Percentiles rank a stretch among this genome's conserved stretches.
These are phyloP conservation scores for Dipodomys spectabilis DNA, from an alignment of 2,113 vertebrate species.

Conservation along the genomic window DNA sequence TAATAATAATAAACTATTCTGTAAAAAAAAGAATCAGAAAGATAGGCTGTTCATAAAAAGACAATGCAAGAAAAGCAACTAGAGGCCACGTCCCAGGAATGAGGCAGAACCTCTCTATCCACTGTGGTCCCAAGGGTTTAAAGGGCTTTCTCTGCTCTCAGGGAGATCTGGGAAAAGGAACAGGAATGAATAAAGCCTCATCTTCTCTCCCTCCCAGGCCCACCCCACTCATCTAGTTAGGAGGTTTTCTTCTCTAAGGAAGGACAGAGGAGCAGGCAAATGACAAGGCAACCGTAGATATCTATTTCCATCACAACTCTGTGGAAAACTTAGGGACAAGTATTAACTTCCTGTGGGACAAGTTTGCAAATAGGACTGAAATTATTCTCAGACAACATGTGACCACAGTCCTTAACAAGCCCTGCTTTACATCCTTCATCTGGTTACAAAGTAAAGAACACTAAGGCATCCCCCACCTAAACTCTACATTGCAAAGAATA, in stretches of 20 bases:
- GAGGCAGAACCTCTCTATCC: no score
- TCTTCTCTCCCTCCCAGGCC: neutral
- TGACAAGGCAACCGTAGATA: neutral
- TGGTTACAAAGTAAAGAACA: conserved; percentile 25
- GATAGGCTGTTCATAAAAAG: neutral
- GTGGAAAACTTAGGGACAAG: neutral
- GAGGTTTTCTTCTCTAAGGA: neutral
- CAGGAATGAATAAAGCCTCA: neutral
- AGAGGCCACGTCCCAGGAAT: neutral
- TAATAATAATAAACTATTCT: neutral
- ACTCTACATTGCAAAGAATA: neutral
- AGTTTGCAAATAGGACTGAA: conserved; percentile 22
- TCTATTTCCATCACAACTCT: neutral
- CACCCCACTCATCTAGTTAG: neutral
- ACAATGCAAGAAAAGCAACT: neutral
- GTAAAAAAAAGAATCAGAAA: neutral
- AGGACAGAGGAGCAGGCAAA: neutral
- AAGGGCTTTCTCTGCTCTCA: neutral
- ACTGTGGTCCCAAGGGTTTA: neutral
- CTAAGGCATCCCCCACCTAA: conserved; percentile 29
- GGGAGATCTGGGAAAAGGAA: neutral
- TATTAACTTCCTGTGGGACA: neutral
- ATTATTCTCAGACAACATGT: conserved; percentile 41
- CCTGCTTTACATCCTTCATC: conserved; percentile 1
- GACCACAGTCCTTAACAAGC: neutral